Evolutionary conservation across 2,797 vertebrate species (phyloP), one percentile per base, ranked within the genome.

Genomic region (Erpetoichthys calabaricus): DNA sequence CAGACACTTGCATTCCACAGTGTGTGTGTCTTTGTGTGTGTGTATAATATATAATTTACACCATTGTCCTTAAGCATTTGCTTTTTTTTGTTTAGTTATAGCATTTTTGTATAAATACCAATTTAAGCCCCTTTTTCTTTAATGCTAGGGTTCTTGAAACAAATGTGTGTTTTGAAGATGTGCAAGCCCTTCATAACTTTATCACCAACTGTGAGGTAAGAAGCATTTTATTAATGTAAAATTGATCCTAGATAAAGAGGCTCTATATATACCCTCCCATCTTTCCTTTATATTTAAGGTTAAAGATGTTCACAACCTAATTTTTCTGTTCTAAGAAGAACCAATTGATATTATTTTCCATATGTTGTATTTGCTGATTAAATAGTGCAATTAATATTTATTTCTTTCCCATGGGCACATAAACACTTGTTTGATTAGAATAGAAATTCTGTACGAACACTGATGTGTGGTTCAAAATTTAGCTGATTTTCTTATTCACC

Each of bases 111-210:
- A 43, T 62, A 45, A 47, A 47, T 47, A 7, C 44, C 42, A 45
- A 8, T 47, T 8, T 54, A 10, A 44, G 10, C 42, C 41, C 45
- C 25, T 3, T 62, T 62, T 59, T 51, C 45, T 45, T 59, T 2
- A 60, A n/a, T 73, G 74, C 64, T 67, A 90, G 88, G 76, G 69
- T 89, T 70, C 75, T 89, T 67, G 73, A 73, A 46, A 74, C 77
- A 45, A 66, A 75, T 60, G 74, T 82, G 64, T 76, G 64, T 70
- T 80, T 78, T 69, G 77, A 87, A 63, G 85, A 89, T 58, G 70
- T 85, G 57, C 82, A 84, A 72, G 69, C 67, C 1, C 78, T 90
- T 47, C 83, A 87, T 64, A 80, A 70, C 55, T 78, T 88, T 65
- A 73, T 89, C 62, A 64, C 65, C 60, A 76, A 77, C 57, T 73